Evolutionary conservation across 2,113 vertebrate genomes (phyloP).

Genomic region (Sphaerodactylus townsendi): DNA sequence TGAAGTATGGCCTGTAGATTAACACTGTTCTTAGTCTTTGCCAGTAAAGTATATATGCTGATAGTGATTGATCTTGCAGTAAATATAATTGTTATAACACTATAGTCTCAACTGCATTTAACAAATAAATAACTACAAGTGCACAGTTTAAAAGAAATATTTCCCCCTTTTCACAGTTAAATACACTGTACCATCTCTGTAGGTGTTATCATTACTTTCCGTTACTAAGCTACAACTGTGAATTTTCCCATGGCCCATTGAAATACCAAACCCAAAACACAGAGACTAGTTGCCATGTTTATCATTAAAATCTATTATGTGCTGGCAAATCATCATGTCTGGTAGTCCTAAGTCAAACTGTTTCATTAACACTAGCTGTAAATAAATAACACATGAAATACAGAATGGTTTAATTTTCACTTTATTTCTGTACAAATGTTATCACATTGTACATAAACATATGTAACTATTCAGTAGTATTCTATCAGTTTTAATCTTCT

Average conservation of each 20-base stretch:
- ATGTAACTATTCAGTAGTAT: background rate
- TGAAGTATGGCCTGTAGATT: background rate
- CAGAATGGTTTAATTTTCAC: no score
- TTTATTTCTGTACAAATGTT: background rate
- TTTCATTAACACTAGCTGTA: background rate
- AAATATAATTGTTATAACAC: background rate
- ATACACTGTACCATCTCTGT: conserved; percentile 62
- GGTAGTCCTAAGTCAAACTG: background rate
- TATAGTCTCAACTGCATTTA: conserved; percentile 6
- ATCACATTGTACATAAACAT: background rate
- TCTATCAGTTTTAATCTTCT: background rate
- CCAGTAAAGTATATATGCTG: background rate
- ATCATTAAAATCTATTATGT: background rate
- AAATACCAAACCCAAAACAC: no score
- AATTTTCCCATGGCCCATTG: conserved; percentile 1
- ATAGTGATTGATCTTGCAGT: background rate
- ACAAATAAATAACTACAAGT: background rate
- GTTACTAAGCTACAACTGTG: conserved; percentile 41
- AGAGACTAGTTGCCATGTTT: conserved; percentile 6
- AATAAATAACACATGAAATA: background rate
- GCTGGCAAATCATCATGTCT: background rate
- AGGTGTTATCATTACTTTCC: conserved; percentile 78
- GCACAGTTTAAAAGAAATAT: background rate
- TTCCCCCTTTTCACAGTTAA: background rate
- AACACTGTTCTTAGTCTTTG: background rate